These are phyloP conservation scores for Lamellibrachia satsuma DNA, from an alignment of 2,888 invertebrate species.

Conservation along the genomic window DNA sequence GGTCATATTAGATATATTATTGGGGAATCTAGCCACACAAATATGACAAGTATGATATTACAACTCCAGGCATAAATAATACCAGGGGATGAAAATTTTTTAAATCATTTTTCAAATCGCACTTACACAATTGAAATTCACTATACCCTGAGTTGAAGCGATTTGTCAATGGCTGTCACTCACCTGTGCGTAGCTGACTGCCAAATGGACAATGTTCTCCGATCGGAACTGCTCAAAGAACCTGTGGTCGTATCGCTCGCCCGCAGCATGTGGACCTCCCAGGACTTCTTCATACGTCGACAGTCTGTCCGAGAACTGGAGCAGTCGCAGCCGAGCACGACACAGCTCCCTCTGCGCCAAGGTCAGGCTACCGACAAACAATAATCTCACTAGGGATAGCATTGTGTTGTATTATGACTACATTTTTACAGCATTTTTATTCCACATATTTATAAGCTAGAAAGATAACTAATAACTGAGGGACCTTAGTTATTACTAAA, in stretches of 20 bases:
- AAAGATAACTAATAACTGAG: no score
- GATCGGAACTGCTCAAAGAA: slow-evolving; percentile 78
- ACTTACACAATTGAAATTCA: no score
- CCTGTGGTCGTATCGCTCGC: slow-evolving; percentile 73
- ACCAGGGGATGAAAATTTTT: no score
- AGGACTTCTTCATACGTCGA: slow-evolving; percentile 75
- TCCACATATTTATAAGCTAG: no score
- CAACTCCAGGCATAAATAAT: no score
- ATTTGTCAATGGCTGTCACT: slow-evolving; percentile 55
- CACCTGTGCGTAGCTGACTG: slow-evolving; percentile 76
- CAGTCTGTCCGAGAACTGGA: slow-evolving; percentile 78
- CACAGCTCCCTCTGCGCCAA: slow-evolving; percentile 76
- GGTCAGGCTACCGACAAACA: slow-evolving; percentile 66
- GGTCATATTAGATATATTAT: no score
- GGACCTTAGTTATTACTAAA: no score
- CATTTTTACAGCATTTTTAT: no score
- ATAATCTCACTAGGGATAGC: background rate
- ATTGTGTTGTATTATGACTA: background rate
- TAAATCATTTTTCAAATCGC: no score
- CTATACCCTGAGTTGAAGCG: background rate
- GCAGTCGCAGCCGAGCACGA: slow-evolving; percentile 74
- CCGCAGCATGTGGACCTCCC: slow-evolving; percentile 69
- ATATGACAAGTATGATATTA: no score
- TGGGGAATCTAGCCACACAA: no score
- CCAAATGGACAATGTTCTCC: slow-evolving; percentile 73